Conservation (phyloP, 1,140 invertebrate species). For the Sinella curviseta region DNA sequence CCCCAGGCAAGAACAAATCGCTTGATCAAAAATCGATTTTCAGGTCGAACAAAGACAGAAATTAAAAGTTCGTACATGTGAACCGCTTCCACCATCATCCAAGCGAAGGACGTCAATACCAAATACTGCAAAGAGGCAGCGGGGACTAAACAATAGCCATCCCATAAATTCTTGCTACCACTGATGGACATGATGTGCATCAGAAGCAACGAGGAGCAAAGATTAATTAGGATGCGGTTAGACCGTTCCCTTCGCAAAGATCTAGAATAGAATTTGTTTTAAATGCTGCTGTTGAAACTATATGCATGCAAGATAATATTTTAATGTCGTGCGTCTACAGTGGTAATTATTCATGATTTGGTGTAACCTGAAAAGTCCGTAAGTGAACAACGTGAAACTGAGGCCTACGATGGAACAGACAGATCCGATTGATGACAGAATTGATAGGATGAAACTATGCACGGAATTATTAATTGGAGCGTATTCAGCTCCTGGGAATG, state of each 20-base stretch:
- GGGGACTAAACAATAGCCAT: conserved; percentile 34
- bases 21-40: conserved; percentile 60
- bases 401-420: conserved; percentile 57
- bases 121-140: conserved; percentile 57
- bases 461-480: conserved; percentile 34
- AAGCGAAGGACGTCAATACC: conserved; percentile 57
- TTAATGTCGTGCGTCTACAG: too few relatives aligned
- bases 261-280: conserved; percentile 51
- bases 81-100: conserved; percentile 62
- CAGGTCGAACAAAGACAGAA: conserved; percentile 59
- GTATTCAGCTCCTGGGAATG: conserved; percentile 28
- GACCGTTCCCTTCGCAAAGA: conserved; percentile 59
- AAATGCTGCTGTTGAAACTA: conserved; percentile 1
- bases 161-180: conserved; percentile 35
- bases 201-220: conserved; percentile 58
- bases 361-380: conserved; percentile 57
- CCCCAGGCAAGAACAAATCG: conserved; percentile 60
- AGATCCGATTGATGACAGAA: conserved; percentile 60
- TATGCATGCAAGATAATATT: conserved; percentile 8
- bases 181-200: conserved; percentile 52
- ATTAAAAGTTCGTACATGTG: conserved; percentile 63
- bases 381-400: conserved; percentile 58
- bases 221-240: conserved; percentile 61
- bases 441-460: conserved; percentile 54
- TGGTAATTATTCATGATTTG: background rate